Base-by-base conservation (phyloP, 2,797 vertebrate genomes). In the Poeciliopsis turneri region DNA sequence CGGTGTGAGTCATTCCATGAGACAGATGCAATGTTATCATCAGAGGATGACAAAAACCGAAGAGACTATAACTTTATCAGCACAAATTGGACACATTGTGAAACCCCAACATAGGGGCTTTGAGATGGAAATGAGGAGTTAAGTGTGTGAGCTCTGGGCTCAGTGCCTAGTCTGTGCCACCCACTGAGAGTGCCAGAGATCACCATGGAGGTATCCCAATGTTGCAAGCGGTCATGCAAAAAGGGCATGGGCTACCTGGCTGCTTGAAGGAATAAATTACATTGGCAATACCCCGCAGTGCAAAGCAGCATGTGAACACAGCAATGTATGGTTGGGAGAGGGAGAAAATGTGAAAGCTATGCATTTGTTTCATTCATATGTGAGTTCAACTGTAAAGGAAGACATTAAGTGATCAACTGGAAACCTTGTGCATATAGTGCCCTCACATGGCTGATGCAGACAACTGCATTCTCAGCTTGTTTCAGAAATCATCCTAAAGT, bases 91-190 rank as follows among this genome's bases (percentile, higher is more conserved):
- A 92, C 86, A 90, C 94, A 95, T 93, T 95, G 93, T 94, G 90
- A 43, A 87, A 89, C 80, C 80, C 84, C 88, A 90, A 88, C 89
- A 90, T 86, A 83, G 82, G 43, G 73, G 82, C 95, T 95, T 96
- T 96, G 92, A 95, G 93, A 96, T 96, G 95, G 87, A 95, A 95
- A 96, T 96, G 92, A 95, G 94, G 91, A 94, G 94, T 92, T 92
- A 93, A 95, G 95, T 93, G 94, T 90, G 91, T 87, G 87, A 84
- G 94, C 86, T 93, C 94, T 94, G 95, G 95, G 95, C 94, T 89
- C 84, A 10, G 86, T 93, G 95, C 95, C 95, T 88, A 73, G 92
- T 90, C 87, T 78, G 78, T 85, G 77, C 95, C 95, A 95, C 95
- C 95, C 95, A 96, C 94, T 78, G 92, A 94, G 95, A 92, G 92